Conservation (phyloP, 2,113 vertebrate species). For the Suncus etruscus region DNA sequence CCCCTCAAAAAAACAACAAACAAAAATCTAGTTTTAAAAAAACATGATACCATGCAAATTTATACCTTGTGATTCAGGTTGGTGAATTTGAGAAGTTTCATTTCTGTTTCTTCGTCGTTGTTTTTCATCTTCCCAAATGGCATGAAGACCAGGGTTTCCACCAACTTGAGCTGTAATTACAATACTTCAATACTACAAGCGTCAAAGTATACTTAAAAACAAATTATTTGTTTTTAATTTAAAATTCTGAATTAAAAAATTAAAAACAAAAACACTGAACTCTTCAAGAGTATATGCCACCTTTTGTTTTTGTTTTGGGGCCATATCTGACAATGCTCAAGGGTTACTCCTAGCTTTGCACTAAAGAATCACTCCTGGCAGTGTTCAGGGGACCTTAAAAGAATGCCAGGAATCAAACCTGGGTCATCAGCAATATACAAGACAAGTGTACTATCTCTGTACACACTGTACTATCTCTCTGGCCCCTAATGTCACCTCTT, state of each 20-base stretch:
- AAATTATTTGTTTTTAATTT: too few relatives aligned
- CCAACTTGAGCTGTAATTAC: constrained; percentile 93
- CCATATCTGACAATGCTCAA: too few relatives aligned
- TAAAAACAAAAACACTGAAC: not conserved
- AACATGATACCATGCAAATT: constrained; percentile 17
- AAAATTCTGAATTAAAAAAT: not conserved
- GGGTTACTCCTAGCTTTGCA: too few relatives aligned
- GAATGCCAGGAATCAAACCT: too few relatives aligned
- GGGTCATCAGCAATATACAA: too few relatives aligned
- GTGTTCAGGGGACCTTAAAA: too few relatives aligned
- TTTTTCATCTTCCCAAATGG: constrained; percentile 99
- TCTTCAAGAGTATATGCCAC: not conserved
- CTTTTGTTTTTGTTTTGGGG: not conserved
- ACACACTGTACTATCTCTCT: too few relatives aligned
- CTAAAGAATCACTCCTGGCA: too few relatives aligned
- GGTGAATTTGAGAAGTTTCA: constrained; percentile 93
- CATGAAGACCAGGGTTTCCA: constrained; percentile 96
- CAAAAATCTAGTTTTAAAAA: not conserved
- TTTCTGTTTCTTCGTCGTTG: constrained; percentile 93
- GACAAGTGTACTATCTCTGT: too few relatives aligned
- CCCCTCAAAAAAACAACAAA: too few relatives aligned
- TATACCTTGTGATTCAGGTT: constrained; percentile 94
- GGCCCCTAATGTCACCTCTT: too few relatives aligned
- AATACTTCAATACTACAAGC: constrained; percentile 68
- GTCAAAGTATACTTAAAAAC: constrained; percentile 47